Evolutionary conservation across 2,113 vertebrate genomes (phyloP).

Genomic region (Brachyistius frenatus): DNA sequence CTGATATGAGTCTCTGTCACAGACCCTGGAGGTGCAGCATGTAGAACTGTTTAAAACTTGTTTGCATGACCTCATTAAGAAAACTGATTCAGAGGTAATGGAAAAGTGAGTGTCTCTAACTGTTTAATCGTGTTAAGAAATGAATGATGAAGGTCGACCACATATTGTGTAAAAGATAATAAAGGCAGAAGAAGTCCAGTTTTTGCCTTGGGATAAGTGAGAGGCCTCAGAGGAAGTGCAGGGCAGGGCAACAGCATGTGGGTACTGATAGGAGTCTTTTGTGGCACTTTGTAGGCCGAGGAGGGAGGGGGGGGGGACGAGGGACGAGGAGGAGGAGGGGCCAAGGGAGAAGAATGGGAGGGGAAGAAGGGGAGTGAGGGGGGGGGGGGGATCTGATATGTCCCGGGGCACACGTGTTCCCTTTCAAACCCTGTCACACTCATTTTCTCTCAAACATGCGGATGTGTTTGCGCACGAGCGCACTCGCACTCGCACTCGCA

Average conservation of each 20-base stretch:
- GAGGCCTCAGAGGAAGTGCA: slow-evolving; percentile 20
- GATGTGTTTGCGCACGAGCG: slow-evolving; percentile 34
- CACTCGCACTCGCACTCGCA: slow-evolving; percentile 23
- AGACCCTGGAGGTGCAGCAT: neutral
- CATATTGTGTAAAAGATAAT: slow-evolving; percentile 1
- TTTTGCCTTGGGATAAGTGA: neutral
- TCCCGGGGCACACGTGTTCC: slow-evolving; percentile 79
- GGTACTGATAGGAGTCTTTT: slow-evolving; percentile 52
- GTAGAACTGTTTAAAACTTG: slow-evolving; percentile 1
- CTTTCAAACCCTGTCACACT: slow-evolving; percentile 78
- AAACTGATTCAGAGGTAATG: slow-evolving; percentile 20
- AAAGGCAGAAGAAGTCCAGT: slow-evolving; percentile 2
- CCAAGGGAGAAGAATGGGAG: slow-evolving; percentile 47
- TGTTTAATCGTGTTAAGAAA: too few relatives aligned
- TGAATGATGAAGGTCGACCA: neutral
- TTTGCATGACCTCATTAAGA: slow-evolving; percentile 29
- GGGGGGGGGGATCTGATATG: slow-evolving; percentile 60
- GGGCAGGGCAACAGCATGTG: slow-evolving; percentile 32
- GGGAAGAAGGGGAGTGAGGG: slow-evolving; percentile 11
- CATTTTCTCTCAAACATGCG: slow-evolving; percentile 60
- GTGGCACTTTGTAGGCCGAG: slow-evolving; percentile 49
- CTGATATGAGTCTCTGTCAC: too few relatives aligned
- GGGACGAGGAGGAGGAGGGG: slow-evolving; percentile 42
- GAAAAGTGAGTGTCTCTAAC: neutral
- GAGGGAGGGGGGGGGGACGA: neutral